phyloP scores from a whole-genome alignment of 2,797 vertebrate genomes.

The Danio albolineatus region DNA sequence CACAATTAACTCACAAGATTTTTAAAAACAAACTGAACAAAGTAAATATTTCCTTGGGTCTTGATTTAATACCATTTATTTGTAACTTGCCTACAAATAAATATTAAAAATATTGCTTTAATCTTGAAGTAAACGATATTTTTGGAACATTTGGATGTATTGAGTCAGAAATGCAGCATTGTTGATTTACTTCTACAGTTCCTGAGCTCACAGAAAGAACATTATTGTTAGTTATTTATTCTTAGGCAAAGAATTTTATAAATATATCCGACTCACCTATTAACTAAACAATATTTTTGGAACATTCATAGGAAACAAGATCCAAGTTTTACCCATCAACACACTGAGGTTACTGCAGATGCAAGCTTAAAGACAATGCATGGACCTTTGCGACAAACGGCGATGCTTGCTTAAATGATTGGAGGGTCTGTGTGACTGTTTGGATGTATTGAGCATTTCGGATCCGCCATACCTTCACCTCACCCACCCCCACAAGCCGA shows the following conservation, averaged over 20 bases:
- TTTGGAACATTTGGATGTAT: no score
- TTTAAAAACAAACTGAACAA: background rate
- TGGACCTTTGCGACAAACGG: no score
- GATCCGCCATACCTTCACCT: slow-evolving; percentile 62
- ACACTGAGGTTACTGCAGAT: background rate
- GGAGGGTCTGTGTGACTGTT: background rate
- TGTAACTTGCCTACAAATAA: background rate
- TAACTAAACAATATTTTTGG: no score
- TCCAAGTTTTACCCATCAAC: background rate
- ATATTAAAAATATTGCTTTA: background rate
- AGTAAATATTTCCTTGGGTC: background rate
- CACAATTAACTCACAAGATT: background rate
- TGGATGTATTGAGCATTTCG: slow-evolving; percentile 61
- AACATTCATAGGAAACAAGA: background rate
- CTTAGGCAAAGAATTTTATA: background rate
- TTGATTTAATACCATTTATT: background rate
- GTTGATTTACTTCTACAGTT: background rate
- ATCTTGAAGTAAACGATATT: background rate
- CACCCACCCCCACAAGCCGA: slow-evolving; percentile 78
- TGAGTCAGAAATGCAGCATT: background rate
- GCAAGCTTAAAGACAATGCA: no score
- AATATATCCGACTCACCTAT: slow-evolving; percentile 66
- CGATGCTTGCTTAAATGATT: background rate
- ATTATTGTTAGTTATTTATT: background rate
- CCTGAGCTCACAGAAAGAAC: background rate